Base-by-base conservation (phyloP, 2,888 invertebrate species). In the Andrena hattorfiana region DNA sequence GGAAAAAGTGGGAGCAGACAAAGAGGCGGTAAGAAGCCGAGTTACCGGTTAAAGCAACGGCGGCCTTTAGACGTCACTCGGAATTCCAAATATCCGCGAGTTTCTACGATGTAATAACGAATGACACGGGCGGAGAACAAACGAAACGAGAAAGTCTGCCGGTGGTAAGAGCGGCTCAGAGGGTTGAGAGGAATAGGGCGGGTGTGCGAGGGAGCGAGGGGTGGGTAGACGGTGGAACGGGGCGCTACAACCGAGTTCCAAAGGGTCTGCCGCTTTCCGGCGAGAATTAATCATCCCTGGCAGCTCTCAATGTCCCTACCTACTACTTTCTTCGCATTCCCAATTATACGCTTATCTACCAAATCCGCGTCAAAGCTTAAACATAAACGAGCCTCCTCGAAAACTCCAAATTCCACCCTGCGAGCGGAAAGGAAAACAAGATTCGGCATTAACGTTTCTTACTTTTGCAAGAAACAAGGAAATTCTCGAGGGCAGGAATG, bases 21-120 rank as follows among this genome's bases (percentile, higher is more conserved):
- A 74, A 80, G 83, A 73, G 66, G 59, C 68, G 77, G 78, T 75
- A 87, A 83, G 87, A 81, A 78, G 75, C 62, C 54, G 76, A 77
- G 84, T 76, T 83, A 83, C 72, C 80, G 81, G 77, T 84, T 81
- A 82, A 88, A 86, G 80, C 79, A 79, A 83, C 85, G 84, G 80
- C 83, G 83, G 83, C 87, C 89, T 90, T 90, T 88, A 90, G 89
- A 90, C 90, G 92, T 92, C 92, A 93, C 90, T 91, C 86, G 92
- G 92, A 92, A 93, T 93, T 92, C 91, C 91, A 93, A 93, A 93
- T 92, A 93, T 93, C 92, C 90, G 91, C 90, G 91, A 92, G 91
- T 90, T 92, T 89, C 92, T 92, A 91, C 91, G 91, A 92, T 91
- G 92, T 93, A 93, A 93, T 93, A 93, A 93, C 93, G 92, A 93